Evolutionary conservation across 1,140 invertebrate genomes (phyloP), one percentile per base, ranked within the genome.

Genomic region (Himalopsyche phryganea): DNA sequence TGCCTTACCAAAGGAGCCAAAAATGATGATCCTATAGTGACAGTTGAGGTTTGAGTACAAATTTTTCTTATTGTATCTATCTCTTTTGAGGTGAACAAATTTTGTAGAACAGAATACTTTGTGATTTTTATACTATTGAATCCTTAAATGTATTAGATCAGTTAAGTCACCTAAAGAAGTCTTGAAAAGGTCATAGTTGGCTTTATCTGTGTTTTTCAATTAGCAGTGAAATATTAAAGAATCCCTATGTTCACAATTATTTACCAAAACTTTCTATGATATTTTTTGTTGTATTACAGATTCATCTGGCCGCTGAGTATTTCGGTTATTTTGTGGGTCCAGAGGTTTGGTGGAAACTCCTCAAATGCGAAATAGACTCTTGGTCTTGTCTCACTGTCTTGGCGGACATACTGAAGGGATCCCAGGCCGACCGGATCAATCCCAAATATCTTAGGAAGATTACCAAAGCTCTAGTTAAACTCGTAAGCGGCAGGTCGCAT

Each of bases 241-340:
- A n/a, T n/a, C n/a, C n/a, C n/a, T n/a, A n/a, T n/a, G n/a, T n/a
- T n/a, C n/a, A n/a, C n/a, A n/a, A n/a, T n/a, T n/a, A n/a, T n/a
- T n/a, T n/a, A n/a, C n/a, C n/a, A n/a, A n/a, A n/a, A n/a, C n/a
- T n/a, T n/a, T n/a, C n/a, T n/a, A n/a, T n/a, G n/a, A n/a, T n/a
- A n/a, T n/a, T n/a, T n/a, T n/a, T n/a, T n/a, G n/a, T n/a, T n/a
- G n/a, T n/a, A 28, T 28, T 28, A 23, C 55, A 78, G 76, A 69
- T 78, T 36, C 72, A 74, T 63, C 71, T 73, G 6, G 80, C 84
- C 17, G 81, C 85, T 6, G 81, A 86, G 66, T 75, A 88, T 6
- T 79, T 90, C 55, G 88, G 87, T 14, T 88, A 87, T 67, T 91
- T 90, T 75, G 82, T 90, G 36, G 74, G 72, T 1, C 79, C 84